Base-by-base conservation (phyloP, 2,113 vertebrate species). In the Clarias magur region DNA sequence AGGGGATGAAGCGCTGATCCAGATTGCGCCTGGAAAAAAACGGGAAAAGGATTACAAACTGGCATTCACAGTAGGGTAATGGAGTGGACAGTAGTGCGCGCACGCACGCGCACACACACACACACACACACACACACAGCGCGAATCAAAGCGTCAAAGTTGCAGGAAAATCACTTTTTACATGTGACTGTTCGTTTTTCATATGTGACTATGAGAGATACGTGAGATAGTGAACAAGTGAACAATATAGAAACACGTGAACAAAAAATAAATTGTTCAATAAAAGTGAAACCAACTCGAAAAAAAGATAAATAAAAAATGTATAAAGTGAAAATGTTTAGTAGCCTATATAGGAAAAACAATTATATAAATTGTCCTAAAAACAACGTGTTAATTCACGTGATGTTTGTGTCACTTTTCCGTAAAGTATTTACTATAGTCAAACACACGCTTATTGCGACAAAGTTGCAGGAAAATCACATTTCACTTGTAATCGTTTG, bases 31-130 rank as follows among this genome's bases (percentile, higher is more conserved):
- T 86, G 62, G 13, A 62, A 76, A 27, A 68, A 81, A 80, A 34
- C 42, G 25, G 25, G 54, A 63, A 85, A 85, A 34, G 59, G 72
- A 86, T 80, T 25, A 62, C 70, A 81, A 80, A 68, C 62, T 80
- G 75, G 30, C 73, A 63, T 30, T 85, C 34, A 65, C 59, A 65
- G 60, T 30, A 68, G 10, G 21, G 42, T 53, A 53, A 76, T 79
- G 53, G 25, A 65, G 38, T 62, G 65, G 70, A 78, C 72, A 67
- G 62, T 70, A 34, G 19, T 54, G 11, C 65, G 19, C 48, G 3
- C 82, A 27, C 65, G n/a, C 65, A 15, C 65, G 4, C 65, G 12
- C 27, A 38, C 68, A 70, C 68, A 70, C 68, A 68, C 65, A 30
- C n/a, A 72, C 68, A 72, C 68, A 38, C 30, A 72, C 68, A 48